These are phyloP conservation scores for Hemicentrotus pulcherrimus DNA, from an alignment of 35 echinoderm and acorn worm genomes.

Conservation along the genomic window DNA sequence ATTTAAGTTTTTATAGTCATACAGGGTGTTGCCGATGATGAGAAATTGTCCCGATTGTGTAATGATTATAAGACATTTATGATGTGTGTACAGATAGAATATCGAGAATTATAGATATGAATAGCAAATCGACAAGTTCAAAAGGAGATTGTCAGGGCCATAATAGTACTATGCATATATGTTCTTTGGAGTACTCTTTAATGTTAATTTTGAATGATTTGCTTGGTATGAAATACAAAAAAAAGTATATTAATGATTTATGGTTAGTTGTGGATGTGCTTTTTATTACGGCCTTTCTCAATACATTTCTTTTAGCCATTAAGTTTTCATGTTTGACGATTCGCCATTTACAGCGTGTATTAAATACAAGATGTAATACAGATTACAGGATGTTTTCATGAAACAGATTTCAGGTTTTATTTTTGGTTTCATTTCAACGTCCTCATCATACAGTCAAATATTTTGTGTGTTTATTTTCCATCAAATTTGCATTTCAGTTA, in stretches of 20 bases:
- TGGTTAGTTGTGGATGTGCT: background rate
- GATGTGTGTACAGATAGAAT: background rate
- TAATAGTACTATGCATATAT: conserved; percentile 2
- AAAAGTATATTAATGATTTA: background rate
- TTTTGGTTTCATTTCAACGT: background rate
- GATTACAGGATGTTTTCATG: background rate
- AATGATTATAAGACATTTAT: background rate
- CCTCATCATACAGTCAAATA: no score
- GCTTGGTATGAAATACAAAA: background rate
- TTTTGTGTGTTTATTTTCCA: background rate
- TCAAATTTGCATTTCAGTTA: background rate
- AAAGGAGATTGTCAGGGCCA: background rate
- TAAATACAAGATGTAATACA: background rate
- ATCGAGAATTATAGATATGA: background rate
- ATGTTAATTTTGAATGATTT: background rate
- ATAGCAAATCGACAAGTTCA: background rate
- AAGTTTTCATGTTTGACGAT: background rate
- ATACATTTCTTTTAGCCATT: background rate
- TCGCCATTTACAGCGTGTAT: background rate
- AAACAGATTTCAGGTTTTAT: background rate
- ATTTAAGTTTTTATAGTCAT: no score
- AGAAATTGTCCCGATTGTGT: background rate
- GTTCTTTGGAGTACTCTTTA: background rate
- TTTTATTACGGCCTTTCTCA: background rate
- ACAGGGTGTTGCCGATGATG: no score